phyloP scores from a whole-genome alignment of 2,113 vertebrate species.

The Isurus oxyrinchus region DNA sequence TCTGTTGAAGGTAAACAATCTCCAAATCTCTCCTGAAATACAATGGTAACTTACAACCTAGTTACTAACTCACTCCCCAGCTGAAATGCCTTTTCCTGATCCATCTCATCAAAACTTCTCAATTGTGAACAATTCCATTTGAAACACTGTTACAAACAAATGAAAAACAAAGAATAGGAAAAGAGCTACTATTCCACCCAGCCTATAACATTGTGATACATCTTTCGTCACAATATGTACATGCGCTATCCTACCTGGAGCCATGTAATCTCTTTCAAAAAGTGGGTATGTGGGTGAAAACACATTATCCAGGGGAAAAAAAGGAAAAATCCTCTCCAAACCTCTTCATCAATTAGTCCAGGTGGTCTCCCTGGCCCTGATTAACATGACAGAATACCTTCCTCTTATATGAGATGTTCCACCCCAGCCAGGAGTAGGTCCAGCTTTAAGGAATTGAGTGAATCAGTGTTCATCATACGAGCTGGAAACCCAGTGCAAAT shows the following conservation, averaged over 20 bases:
- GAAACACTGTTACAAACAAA: not conserved
- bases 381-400: no score
- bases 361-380: no score
- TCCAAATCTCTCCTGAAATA: not conserved
- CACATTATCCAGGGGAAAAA: not conserved
- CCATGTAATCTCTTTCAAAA: no score
- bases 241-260: not conserved
- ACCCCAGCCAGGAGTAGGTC: no score
- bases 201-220: not conserved
- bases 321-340: no score
- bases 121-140: not conserved
- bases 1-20: not conserved
- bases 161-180: not conserved
- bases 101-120: not conserved
- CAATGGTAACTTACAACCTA: not conserved
- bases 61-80: not conserved
- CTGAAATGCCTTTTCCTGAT: not conserved
- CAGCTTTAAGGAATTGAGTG: no score
- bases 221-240: not conserved
- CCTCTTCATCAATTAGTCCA: no score
- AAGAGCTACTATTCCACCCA: not conserved
- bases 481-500: no score
- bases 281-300: not conserved
- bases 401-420: no score
- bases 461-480: no score